Evolutionary conservation across 2,113 vertebrate genomes (phyloP).

Genomic region (Papio anubis): DNA sequence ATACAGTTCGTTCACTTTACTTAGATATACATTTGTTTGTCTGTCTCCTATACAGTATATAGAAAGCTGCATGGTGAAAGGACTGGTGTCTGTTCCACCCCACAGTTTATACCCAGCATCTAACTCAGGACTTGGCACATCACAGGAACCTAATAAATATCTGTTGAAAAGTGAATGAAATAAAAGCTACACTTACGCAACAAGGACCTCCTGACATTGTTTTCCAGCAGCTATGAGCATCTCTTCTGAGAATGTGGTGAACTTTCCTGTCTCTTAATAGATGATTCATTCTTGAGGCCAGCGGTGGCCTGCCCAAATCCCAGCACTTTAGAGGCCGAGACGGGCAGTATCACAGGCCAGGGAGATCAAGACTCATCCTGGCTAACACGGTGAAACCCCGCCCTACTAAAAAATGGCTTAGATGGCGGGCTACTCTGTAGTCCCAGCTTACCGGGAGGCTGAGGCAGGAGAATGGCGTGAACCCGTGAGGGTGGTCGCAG

Average conservation of each 20-base stretch:
- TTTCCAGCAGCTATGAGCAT: background rate
- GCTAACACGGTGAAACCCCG: no score
- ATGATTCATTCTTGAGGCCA: conserved; percentile 2
- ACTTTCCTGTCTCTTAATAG: background rate
- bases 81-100: background rate
- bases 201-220: background rate
- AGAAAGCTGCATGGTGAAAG: background rate
- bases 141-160: background rate
- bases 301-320: no score
- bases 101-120: background rate
- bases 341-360: no score
- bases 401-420: no score
- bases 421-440: no score
- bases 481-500: no score
- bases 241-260: background rate
- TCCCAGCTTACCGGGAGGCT: no score
- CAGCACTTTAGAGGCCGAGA: no score
- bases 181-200: background rate
- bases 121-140: background rate
- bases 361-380: no score
- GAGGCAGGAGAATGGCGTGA: no score
- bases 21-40: background rate
- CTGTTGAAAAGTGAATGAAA: background rate
- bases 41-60: accelerated
- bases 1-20: background rate